These are phyloP conservation scores for Choristoneura fumiferana DNA, from an alignment of 1,140 invertebrate genomes.

Conservation along the genomic window DNA sequence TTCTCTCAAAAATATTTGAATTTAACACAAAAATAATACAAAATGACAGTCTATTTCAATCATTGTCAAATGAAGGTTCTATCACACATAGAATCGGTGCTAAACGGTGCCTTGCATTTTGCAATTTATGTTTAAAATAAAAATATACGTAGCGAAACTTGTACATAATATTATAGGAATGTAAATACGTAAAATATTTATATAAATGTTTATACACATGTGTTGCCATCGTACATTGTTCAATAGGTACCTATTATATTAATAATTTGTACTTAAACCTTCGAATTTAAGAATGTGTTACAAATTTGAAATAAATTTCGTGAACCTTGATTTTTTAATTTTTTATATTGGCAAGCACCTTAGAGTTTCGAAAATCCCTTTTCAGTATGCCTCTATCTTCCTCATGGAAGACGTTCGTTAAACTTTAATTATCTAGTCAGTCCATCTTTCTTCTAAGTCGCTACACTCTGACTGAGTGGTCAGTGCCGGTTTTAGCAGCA, in stretches of 20 bases:
- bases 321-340: background rate
- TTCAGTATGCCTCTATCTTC: too few species aligned
- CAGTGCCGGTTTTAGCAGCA: too few species aligned
- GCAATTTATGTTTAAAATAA: conserved; percentile 20
- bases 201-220: conserved; percentile 33
- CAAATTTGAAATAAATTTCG: conserved; percentile 26
- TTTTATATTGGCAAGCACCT: background rate
- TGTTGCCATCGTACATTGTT: conserved; percentile 28
- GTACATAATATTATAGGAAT: conserved; percentile 53
- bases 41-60: too few species aligned
- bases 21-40: too few species aligned
- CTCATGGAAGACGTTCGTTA: too few species aligned
- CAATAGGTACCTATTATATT: conserved; percentile 1
- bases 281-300: conserved; percentile 41
- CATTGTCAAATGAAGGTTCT: background rate
- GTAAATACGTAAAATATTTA: conserved; percentile 37
- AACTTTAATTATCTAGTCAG: too few species aligned
- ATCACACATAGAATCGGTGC: conserved; percentile 37
- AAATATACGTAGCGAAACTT: conserved; percentile 30
- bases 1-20: too few species aligned
- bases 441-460: too few species aligned
- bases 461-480: too few species aligned
- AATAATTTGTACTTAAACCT: conserved; percentile 16
- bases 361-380: too few species aligned
- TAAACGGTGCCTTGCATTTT: conserved; percentile 51